These are phyloP conservation scores for Mesoligia furuncula DNA, from an alignment of 2,888 invertebrate genomes.

Conservation along the genomic window DNA sequence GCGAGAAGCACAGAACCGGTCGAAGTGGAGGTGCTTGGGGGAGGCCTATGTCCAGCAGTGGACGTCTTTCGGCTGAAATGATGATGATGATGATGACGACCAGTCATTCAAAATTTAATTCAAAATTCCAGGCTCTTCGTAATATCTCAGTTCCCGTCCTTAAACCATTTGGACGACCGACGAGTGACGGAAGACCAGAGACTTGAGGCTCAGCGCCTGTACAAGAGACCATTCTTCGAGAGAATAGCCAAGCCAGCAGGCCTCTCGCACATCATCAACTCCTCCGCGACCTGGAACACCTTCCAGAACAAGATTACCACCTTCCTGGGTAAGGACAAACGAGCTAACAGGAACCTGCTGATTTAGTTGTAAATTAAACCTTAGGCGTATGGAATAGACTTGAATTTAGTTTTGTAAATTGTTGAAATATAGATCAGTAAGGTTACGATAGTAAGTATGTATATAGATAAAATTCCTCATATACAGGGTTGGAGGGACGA, in stretches of 20 bases:
- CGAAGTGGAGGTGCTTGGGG: too few species aligned
- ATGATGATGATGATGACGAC: too few species aligned
- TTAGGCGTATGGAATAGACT: constrained; percentile 15
- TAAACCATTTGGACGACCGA: constrained; percentile 93
- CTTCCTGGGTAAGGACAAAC: constrained; percentile 75
- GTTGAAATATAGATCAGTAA: constrained; percentile 8
- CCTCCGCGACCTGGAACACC: constrained; percentile 78
- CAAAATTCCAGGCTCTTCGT: constrained; percentile 92
- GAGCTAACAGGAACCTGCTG: constrained; percentile 74
- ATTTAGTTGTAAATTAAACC: constrained; percentile 63
- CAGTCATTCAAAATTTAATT: not conserved
- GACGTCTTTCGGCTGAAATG: too few species aligned
- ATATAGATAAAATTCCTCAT: constrained; percentile 8
- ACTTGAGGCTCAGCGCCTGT: constrained; percentile 91
- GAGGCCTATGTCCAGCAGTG: too few species aligned
- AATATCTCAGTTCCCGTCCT: constrained; percentile 92
- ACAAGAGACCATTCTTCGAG: constrained; percentile 91
- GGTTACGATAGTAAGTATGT: constrained; percentile 7
- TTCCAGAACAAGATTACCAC: constrained; percentile 78
- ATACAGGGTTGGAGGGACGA: too few species aligned
- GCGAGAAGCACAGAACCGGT: too few species aligned
- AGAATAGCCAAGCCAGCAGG: constrained; percentile 79
- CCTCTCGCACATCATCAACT: constrained; percentile 77
- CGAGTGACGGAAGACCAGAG: constrained; percentile 92
- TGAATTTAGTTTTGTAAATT: constrained; percentile 3